Conservation (phyloP, 2,888 invertebrate genomes). For the Chymomyza fuscimana region DNA sequence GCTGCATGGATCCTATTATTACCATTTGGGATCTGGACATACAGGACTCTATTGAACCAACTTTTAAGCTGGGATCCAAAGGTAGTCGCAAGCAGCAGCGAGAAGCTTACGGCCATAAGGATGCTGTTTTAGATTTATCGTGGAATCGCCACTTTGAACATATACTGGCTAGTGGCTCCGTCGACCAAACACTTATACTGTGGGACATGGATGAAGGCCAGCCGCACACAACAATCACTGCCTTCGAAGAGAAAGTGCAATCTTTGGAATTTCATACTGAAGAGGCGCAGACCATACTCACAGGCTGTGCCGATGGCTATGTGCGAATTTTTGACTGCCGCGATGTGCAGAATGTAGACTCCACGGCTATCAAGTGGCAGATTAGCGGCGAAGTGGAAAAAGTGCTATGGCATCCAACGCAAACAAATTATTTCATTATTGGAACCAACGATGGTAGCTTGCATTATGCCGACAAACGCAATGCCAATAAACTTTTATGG, state of each 20-base stretch:
- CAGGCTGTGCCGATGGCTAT: conserved; percentile 90
- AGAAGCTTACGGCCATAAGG: conserved; percentile 88
- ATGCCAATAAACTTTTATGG: conserved; percentile 85
- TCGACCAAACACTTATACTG: conserved; percentile 90
- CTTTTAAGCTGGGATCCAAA: conserved; percentile 88
- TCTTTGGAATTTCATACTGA: conserved; percentile 90
- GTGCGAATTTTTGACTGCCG: conserved; percentile 92
- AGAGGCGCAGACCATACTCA: conserved; percentile 90
- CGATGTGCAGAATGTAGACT: conserved; percentile 82
- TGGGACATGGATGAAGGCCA: conserved; percentile 94
- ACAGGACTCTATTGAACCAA: conserved; percentile 93
- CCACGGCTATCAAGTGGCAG: conserved; percentile 83
- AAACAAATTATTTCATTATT: conserved; percentile 87
- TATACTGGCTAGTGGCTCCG: conserved; percentile 95
- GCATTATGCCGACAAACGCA: conserved; percentile 87
- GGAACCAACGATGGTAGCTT: conserved; percentile 84
- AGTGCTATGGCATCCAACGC: conserved; percentile 90
- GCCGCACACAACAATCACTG: conserved; percentile 87
- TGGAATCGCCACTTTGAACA: conserved; percentile 93
- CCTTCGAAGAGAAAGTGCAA: conserved; percentile 91
- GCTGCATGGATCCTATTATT: conserved; percentile 94
- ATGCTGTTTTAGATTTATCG: conserved; percentile 93
- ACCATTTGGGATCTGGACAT: conserved; percentile 99
- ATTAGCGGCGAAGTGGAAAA: conserved; percentile 90
- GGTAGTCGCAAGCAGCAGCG: conserved; percentile 87